phyloP scores from a whole-genome alignment of 2,888 invertebrate species.

The Drosophila monieri region DNA sequence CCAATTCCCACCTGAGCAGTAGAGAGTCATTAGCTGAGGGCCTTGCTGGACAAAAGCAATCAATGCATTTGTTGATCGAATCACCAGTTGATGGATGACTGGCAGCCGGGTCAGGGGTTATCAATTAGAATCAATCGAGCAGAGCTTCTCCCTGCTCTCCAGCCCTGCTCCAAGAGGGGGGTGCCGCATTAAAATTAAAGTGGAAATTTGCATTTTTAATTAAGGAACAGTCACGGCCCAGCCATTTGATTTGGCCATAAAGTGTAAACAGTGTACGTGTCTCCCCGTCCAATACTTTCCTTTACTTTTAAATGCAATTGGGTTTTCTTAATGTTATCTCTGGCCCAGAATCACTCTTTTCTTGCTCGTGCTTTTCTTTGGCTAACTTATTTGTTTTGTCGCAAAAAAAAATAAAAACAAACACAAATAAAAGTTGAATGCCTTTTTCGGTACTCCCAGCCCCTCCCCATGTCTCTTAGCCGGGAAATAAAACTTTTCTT shows the following conservation, averaged over 20 bases:
- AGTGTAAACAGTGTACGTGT: conserved; percentile 40
- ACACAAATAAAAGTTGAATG: conserved; percentile 51
- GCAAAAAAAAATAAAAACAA: conserved; percentile 18
- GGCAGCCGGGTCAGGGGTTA: conserved; percentile 45
- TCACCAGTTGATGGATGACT: conserved; percentile 46
- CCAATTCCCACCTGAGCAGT: conserved; percentile 38
- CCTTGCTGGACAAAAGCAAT: conserved; percentile 53
- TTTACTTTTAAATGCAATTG: conserved; percentile 33
- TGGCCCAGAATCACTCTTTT: conserved; percentile 19
- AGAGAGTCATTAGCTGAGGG: conserved; percentile 30
- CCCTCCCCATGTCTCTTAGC: conserved; percentile 28
- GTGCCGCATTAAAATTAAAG: conserved; percentile 47
- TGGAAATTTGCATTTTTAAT: conserved; percentile 70
- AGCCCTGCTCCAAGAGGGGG: background rate
- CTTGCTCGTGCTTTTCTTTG: conserved; percentile 13
- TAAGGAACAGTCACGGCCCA: conserved; percentile 45
- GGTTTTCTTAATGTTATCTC: conserved; percentile 35
- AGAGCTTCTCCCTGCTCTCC: background rate
- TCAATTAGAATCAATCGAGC: conserved; percentile 67
- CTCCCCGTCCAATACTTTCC: conserved; percentile 3
- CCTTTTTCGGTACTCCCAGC: conserved; percentile 34
- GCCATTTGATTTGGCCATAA: conserved; percentile 40
- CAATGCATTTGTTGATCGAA: conserved; percentile 45
- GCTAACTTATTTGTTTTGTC: conserved; percentile 58
- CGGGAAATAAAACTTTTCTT: conserved; percentile 52